Conservation (phyloP, 2,113 vertebrate species). For the Cebidichthys violaceus region DNA sequence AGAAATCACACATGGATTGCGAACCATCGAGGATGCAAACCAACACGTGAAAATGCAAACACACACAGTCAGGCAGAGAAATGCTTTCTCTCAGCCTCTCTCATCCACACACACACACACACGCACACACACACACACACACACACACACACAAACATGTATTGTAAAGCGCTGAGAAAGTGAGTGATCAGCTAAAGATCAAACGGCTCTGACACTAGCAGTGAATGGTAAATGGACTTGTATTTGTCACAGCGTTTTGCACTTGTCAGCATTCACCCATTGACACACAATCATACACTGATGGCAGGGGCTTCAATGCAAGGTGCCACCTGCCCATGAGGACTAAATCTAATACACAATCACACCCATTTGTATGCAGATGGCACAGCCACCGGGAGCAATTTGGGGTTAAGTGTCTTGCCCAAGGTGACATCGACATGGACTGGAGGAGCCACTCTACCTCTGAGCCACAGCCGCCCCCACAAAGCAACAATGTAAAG, state of each 20-base stretch:
- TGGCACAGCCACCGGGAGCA: background rate
- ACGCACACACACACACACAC: background rate
- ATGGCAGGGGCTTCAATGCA: background rate
- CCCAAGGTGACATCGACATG: no score
- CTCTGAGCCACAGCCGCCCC: background rate
- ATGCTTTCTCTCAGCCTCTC: constrained; percentile 15
- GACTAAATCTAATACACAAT: background rate
- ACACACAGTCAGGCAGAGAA: constrained; percentile 25
- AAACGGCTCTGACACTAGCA: background rate
- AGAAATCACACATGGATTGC: no score
- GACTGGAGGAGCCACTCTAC: no score
- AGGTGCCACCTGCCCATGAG: no score
- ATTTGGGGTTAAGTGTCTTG: background rate
- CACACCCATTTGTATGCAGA: background rate
- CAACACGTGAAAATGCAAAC: constrained; percentile 47
- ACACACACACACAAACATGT: background rate
- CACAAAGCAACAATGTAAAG: background rate
- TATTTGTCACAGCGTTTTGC: background rate
- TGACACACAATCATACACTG: background rate
- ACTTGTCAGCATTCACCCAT: no score
- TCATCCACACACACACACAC: background rate
- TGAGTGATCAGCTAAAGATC: background rate
- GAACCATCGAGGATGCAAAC: no score
- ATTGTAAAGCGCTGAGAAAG: background rate
- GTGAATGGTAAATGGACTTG: background rate